Percentiles rank a stretch among this genome's conserved stretches.
Conservation (phyloP, 1,140 invertebrate species). For the Kradibia gibbosae region DNA sequence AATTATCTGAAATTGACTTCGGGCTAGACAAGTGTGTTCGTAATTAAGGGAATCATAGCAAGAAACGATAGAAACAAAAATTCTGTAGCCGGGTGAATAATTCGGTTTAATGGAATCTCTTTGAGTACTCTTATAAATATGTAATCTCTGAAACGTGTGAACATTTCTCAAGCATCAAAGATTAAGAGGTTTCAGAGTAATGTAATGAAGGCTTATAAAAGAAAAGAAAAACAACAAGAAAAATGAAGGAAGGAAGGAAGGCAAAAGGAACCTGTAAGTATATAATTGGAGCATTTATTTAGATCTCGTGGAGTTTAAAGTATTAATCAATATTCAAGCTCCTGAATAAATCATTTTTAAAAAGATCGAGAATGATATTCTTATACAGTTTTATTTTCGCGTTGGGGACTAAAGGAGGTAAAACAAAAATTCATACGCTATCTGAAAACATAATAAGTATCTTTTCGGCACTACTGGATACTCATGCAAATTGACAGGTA, state of each 20-base stretch:
- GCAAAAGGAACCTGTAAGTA: not conserved
- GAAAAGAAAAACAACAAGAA: not conserved
- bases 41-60: not conserved
- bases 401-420: not conserved
- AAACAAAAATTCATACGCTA: not conserved
- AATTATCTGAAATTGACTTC: not conserved
- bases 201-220: conserved; percentile 1
- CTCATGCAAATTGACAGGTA: conserved; percentile 26
- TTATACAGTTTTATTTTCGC: not conserved
- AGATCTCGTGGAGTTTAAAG: not conserved
- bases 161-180: not conserved
- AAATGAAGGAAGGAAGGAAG: not conserved
- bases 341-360: not conserved
- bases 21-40: not conserved
- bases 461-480: conserved; percentile 2
- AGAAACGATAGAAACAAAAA: not conserved
- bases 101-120: not conserved
- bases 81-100: not conserved
- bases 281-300: not conserved
- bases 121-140: not conserved
- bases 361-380: not conserved
- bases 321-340: conserved; percentile 23
- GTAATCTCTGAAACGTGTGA: not conserved
- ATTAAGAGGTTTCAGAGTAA: not conserved
- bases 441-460: conserved; percentile 29